A percentile compares a stretch with the other conserved stretches of the same genome.
Evolutionary conservation across 2,797 vertebrate genomes (phyloP).

Genomic region (Pseudotriccus pelzelni): DNA sequence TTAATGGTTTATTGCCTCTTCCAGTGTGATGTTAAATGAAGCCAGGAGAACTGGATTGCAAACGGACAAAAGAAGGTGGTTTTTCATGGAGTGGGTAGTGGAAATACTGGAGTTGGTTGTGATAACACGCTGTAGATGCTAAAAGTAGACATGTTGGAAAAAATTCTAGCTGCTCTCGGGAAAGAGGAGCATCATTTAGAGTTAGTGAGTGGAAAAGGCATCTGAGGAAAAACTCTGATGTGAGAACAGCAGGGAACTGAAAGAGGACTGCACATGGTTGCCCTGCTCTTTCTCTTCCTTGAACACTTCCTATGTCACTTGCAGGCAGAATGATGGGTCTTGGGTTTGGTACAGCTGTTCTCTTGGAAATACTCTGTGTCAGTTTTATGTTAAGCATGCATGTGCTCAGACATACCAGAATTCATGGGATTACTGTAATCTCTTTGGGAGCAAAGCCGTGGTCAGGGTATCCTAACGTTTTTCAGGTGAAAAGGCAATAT

Average conservation of each 20-base stretch:
- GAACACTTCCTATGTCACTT: not conserved
- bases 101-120: not conserved
- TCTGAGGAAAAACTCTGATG: not conserved
- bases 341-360: not conserved
- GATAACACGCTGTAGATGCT: not conserved
- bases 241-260: not conserved
- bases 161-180: accelerated
- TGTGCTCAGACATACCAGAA: not conserved
- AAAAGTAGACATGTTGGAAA: not conserved
- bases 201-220: not conserved
- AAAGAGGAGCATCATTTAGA: not conserved
- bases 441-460: not conserved
- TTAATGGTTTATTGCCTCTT: not conserved
- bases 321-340: not conserved
- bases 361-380: not conserved
- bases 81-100: not conserved
- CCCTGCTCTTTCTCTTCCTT: not conserved
- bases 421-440: not conserved
- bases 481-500: not conserved
- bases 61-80: not conserved
- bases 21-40: not conserved
- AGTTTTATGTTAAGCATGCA: not conserved
- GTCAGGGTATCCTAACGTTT: not conserved
- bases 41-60: not conserved
- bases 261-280: not conserved